Base-by-base conservation (phyloP, 2,888 invertebrate genomes). In the Therioaphis trifolii region DNA sequence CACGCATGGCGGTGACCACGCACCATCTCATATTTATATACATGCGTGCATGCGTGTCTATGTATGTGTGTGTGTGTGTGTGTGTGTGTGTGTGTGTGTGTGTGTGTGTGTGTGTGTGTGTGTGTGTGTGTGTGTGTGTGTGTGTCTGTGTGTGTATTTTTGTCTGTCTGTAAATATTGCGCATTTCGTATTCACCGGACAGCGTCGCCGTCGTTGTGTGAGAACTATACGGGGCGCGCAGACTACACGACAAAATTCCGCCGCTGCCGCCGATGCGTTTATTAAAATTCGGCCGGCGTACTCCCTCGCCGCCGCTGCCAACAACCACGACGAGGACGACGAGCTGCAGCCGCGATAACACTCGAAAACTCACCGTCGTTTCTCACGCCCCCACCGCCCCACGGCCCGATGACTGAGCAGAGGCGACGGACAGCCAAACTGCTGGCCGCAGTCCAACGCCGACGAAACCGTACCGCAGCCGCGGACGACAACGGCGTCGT, bases 271-370 rank as follows among this genome's bases (percentile, higher is more conserved):
- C 11, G 29, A 18, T 43, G 46, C 63, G 72, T 52, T 55, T 82
- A 78, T 77, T 77, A 82, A 82, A 82, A 82, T 82, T 82, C 82
- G 82, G 82, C 46, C 52, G 63, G 82, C 82, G 82, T 82, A 40
- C 55, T 61, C 18, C 46, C 43, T 58, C 21, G 46, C 72, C 72
- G 80, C 29, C 72, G 46, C 35, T 49, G 71, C n/a, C 69, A n/a
- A 27, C 75, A 58, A 63, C 43, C 29, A 29, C 52, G 35, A 11
- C 40, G 55, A 40, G n/a, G 72, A 21, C 74, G 63, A 18, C 24
- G 74, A 74, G 24, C 27, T 15, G 21, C 40, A 4, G 66, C 29
- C 15, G 58, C 76, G 58, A 5, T 61, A 72, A 49, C 77, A 63
- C 63, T 78, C 78, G 78, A 78, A 78, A 78, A 78, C 66, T 40